Conservation (phyloP, 2,888 invertebrate species). For the Serripes groenlandicus region DNA sequence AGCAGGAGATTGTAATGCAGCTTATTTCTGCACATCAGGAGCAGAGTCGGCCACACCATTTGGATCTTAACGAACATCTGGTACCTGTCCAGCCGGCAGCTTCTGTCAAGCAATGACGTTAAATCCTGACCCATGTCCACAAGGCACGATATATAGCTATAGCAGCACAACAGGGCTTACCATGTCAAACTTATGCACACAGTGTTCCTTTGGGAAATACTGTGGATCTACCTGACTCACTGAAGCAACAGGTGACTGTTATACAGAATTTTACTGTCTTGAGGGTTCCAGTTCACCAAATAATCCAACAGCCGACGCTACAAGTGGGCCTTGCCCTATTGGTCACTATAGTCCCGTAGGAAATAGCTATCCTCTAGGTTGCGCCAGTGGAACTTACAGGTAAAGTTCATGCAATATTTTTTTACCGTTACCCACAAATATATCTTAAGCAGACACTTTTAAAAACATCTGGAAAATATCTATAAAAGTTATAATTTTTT, state of each 20-base stretch:
- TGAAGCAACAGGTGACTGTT: constrained; percentile 80
- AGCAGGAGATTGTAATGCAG: constrained; percentile 77
- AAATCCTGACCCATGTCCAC: constrained; percentile 78
- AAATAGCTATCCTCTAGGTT: constrained; percentile 78
- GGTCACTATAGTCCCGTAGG: constrained; percentile 85
- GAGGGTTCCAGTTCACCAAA: constrained; percentile 74
- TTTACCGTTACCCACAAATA: too few relatives aligned
- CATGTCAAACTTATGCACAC: constrained; percentile 65
- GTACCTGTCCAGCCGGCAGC: constrained; percentile 82
- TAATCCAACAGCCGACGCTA: constrained; percentile 78
- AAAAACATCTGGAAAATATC: too few relatives aligned
- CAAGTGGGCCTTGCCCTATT: constrained; percentile 81
- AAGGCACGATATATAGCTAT: constrained; percentile 79
- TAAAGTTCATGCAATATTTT: too few relatives aligned
- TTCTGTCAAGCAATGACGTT: constrained; percentile 78
- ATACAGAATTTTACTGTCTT: constrained; percentile 81
- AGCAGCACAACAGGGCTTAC: constrained; percentile 80
- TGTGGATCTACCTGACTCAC: constrained; percentile 81
- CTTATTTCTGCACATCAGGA: constrained; percentile 81
- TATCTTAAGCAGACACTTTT: too few relatives aligned
- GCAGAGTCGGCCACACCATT: constrained; percentile 78
- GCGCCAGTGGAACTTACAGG: constrained; percentile 80
- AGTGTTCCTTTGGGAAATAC: constrained; percentile 77
- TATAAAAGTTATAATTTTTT: too few relatives aligned
- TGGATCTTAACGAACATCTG: constrained; percentile 79